These are phyloP conservation scores for Eustalomyia histrio DNA, from an alignment of 2,888 invertebrate genomes.

Conservation along the genomic window DNA sequence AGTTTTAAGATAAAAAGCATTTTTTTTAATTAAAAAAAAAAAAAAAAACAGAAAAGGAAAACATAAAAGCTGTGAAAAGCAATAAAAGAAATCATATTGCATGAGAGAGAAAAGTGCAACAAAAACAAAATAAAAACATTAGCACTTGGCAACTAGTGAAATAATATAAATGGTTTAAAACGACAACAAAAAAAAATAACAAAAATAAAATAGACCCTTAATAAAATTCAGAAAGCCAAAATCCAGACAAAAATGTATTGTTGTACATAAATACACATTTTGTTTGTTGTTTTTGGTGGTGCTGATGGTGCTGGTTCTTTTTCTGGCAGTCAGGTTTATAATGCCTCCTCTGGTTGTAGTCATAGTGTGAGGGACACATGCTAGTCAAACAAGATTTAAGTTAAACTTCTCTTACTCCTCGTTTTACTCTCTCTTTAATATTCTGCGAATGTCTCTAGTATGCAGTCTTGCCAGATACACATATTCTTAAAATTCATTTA, in stretches of 20 bases:
- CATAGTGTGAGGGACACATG: constrained; percentile 60
- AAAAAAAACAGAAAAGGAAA: not conserved
- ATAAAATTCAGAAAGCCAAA: constrained; percentile 47
- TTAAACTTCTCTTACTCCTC: constrained; percentile 10
- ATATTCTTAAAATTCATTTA: too few relatives aligned
- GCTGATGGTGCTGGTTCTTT: not conserved
- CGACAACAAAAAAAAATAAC: constrained; percentile 28
- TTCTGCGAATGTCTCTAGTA: not conserved
- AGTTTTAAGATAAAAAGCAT: not conserved
- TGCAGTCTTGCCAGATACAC: not conserved
- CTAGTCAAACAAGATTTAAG: constrained; percentile 61
- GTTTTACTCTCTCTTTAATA: constrained; percentile 5
- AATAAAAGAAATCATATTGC: constrained; percentile 7
- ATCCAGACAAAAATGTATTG: constrained; percentile 57
- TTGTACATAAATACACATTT: constrained; percentile 18
- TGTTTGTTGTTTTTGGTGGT: constrained; percentile 5
- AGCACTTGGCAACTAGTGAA: constrained; percentile 60
- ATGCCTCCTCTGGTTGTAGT: constrained; percentile 33
- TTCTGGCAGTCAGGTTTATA: constrained; percentile 45
- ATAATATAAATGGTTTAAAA: constrained; percentile 47
- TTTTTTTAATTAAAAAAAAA: not conserved
- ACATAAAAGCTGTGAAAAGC: not conserved
- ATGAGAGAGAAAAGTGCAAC: constrained; percentile 4
- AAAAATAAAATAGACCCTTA: constrained; percentile 51
- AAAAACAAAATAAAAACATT: constrained; percentile 45